A percentile compares a stretch with the other conserved stretches of the same genome.
phyloP scores from a whole-genome alignment of 2,113 vertebrate species.

The Lonchura striata region DNA sequence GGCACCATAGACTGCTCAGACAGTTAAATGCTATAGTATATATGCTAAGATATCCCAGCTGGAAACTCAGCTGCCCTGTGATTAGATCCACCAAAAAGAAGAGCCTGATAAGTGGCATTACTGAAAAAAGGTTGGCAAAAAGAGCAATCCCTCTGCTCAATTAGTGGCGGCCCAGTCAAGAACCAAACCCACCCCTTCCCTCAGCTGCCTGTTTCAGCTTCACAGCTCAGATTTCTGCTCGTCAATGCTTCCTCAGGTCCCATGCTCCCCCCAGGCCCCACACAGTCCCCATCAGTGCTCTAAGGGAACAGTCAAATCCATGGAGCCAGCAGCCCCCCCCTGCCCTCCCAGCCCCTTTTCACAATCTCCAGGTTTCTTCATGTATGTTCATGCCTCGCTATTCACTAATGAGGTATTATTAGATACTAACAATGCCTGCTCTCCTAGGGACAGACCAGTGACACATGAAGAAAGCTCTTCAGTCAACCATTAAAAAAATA shows the following conservation, averaged over 20 bases:
- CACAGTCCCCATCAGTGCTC: background rate
- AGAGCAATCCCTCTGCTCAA: background rate
- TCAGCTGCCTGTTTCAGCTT: slow-evolving; percentile 23
- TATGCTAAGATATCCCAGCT: background rate
- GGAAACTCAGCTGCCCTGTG: background rate
- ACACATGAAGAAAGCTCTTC: slow-evolving; percentile 58
- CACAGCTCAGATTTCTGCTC: background rate
- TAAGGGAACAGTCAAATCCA: background rate
- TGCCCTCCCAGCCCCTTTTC: background rate
- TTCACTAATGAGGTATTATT: slow-evolving; percentile 69
- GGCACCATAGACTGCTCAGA: slow-evolving; percentile 58
- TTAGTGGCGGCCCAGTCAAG: background rate
- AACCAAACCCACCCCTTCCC: background rate
- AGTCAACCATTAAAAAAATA: slow-evolving; percentile 66
- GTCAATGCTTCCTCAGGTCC: background rate
- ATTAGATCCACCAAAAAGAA: background rate
- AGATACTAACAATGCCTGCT: slow-evolving; percentile 58
- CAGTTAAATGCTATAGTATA: background rate
- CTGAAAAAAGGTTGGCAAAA: background rate
- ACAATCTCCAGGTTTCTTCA: slow-evolving; percentile 11
- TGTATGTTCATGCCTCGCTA: slow-evolving; percentile 43
- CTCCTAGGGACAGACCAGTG: slow-evolving; percentile 47
- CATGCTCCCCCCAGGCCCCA: background rate
- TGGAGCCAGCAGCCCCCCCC: background rate
- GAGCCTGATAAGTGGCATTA: background rate